phyloP scores from a whole-genome alignment of 1,140 invertebrate species.

The roundworm (Caenorhabditis elegans) region DNA sequence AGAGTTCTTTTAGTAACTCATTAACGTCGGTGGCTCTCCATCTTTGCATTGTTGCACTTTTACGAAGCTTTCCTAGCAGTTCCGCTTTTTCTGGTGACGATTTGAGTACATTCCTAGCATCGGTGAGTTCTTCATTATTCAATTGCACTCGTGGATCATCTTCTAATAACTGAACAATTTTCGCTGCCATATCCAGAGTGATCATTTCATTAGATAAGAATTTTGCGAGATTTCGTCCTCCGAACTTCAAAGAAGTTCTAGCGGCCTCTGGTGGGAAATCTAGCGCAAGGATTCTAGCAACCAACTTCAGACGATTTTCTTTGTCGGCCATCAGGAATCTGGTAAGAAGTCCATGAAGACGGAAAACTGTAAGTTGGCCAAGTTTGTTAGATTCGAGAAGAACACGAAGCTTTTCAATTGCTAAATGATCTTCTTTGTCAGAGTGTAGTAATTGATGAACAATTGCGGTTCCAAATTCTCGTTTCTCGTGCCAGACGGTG shows the following conservation, averaged over 20 bases:
- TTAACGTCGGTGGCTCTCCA: not conserved
- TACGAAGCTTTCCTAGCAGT: not conserved
- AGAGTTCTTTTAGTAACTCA: not conserved
- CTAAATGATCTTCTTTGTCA: not conserved
- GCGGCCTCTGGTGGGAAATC: not conserved
- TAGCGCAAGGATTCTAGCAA: not conserved
- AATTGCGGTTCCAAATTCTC: not conserved
- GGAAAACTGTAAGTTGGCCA: not conserved
- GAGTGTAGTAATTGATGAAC: not conserved
- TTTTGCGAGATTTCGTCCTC: not conserved
- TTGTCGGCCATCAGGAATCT: not conserved
- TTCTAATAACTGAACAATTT: not conserved
- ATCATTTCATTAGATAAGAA: not conserved
- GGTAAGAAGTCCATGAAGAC: not conserved
- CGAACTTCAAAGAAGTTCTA: not conserved
- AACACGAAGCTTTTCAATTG: not conserved
- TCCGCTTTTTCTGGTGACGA: not conserved
- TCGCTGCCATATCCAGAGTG: not conserved
- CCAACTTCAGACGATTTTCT: not conserved
- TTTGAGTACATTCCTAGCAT: not conserved
- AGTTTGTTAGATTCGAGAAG: not conserved
- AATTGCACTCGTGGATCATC: not conserved
- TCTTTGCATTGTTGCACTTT: slow-evolving; percentile 17
- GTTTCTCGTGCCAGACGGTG: not conserved
- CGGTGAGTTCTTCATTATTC: not conserved